These are phyloP conservation scores for Cynocephalus volans DNA, from an alignment of 2,113 vertebrate species.

Conservation along the genomic window DNA sequence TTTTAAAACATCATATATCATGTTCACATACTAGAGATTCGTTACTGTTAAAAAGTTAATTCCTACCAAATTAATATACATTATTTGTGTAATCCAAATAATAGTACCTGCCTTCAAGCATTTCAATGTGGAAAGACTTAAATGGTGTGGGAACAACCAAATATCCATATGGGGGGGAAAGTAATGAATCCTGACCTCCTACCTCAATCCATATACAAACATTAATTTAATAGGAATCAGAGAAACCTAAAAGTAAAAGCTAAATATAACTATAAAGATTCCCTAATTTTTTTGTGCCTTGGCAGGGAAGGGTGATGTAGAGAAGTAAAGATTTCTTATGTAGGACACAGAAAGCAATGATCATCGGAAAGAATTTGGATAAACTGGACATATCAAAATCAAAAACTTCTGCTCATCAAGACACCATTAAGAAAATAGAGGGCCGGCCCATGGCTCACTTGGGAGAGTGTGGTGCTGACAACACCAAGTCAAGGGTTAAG, in stretches of 20 bases:
- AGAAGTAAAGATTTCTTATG: background rate
- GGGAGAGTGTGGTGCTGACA: too few species aligned
- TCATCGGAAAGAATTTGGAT: background rate
- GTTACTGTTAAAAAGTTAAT: conserved; percentile 31
- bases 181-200: background rate
- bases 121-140: background rate
- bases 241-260: background rate
- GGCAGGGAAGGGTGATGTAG: background rate
- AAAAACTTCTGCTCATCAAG: conserved; percentile 25
- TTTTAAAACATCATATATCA: background rate
- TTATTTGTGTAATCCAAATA: background rate
- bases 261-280: background rate
- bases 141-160: background rate
- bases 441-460: too few species aligned
- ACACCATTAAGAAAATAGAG: conserved; percentile 30
- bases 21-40: background rate
- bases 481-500: too few species aligned
- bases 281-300: conserved; percentile 47
- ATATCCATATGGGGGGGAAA: background rate
- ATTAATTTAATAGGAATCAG: background rate
- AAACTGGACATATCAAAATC: background rate
- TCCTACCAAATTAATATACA: background rate
- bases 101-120: background rate
- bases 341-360: background rate
- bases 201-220: background rate